Evolutionary conservation across 2,888 invertebrate genomes (phyloP).

Genomic region (Drosophila mulleri): DNA sequence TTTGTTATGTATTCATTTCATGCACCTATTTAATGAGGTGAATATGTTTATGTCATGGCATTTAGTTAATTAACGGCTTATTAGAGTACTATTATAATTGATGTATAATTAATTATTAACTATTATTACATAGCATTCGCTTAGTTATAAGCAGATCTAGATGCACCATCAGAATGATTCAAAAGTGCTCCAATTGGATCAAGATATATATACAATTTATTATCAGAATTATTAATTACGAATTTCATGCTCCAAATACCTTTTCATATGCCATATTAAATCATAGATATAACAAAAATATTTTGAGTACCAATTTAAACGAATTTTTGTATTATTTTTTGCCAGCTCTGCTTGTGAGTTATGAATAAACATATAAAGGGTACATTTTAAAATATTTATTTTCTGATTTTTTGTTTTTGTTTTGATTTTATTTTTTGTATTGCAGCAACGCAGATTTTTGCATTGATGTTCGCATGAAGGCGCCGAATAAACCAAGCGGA

Average conservation of each 20-base stretch:
- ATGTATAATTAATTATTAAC: neutral
- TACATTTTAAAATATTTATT: constrained; percentile 34
- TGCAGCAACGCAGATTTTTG: constrained; percentile 46
- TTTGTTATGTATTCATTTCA: neutral
- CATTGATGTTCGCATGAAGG: constrained; percentile 83
- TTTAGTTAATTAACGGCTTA: constrained; percentile 2
- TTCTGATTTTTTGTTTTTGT: constrained; percentile 6
- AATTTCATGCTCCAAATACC: neutral
- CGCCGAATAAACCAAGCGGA: constrained; percentile 82
- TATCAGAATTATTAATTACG: neutral
- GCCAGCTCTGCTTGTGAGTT: neutral
- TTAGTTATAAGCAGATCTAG: neutral
- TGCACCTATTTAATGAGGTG: neutral
- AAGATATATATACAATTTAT: too few relatives aligned
- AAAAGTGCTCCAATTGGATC: too few relatives aligned
- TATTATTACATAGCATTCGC: neutral
- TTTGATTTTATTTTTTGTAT: constrained; percentile 42
- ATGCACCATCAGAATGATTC: too few relatives aligned
- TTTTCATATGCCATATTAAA: constrained; percentile 6
- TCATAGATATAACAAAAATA: neutral
- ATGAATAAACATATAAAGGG: constrained; percentile 35
- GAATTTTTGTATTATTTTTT: neutral
- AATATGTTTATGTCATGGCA: neutral
- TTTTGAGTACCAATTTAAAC: neutral
- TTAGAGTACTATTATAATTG: neutral